Conservation (phyloP, 2,888 invertebrate species). For the Scaptomyza cyrtandrae region DNA sequence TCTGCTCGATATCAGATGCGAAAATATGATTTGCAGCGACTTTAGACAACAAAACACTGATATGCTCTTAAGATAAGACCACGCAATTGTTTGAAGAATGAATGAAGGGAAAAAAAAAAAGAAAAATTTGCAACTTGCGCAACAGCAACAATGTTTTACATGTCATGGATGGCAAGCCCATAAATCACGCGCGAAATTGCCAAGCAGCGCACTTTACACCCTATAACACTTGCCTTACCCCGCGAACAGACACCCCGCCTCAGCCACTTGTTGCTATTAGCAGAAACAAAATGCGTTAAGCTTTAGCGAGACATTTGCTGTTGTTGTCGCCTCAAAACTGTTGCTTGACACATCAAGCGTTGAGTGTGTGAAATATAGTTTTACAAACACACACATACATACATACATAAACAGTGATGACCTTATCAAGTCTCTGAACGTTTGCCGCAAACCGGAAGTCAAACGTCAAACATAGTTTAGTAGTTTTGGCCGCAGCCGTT, state of each 20-base stretch:
- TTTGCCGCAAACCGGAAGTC: slow-evolving; percentile 56
- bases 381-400: slow-evolving; percentile 22
- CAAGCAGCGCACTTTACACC: slow-evolving; percentile 29
- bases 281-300: slow-evolving; percentile 42
- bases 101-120: neutral
- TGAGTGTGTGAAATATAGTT: slow-evolving; percentile 22
- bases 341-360: slow-evolving; percentile 64
- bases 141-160: slow-evolving; percentile 40
- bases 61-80: slow-evolving; percentile 72
- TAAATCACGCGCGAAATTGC: slow-evolving; percentile 60
- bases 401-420: neutral
- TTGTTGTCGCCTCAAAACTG: slow-evolving; percentile 42
- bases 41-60: slow-evolving; percentile 54
- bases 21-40: slow-evolving; percentile 64
- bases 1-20: slow-evolving; percentile 18
- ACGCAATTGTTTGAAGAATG: neutral
- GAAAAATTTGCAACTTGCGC: slow-evolving; percentile 22
- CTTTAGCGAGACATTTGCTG: slow-evolving; percentile 33
- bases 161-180: slow-evolving; percentile 41
- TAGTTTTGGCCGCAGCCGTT: slow-evolving; percentile 37
- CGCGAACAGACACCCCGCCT: slow-evolving; percentile 1
- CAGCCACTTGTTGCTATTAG: slow-evolving; percentile 63
- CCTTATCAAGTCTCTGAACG: slow-evolving; percentile 43
- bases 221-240: neutral
- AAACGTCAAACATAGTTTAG: slow-evolving; percentile 50